These are phyloP conservation scores for Synanthedon vespiformis DNA, from an alignment of 2,888 invertebrate species.

Conservation along the genomic window DNA sequence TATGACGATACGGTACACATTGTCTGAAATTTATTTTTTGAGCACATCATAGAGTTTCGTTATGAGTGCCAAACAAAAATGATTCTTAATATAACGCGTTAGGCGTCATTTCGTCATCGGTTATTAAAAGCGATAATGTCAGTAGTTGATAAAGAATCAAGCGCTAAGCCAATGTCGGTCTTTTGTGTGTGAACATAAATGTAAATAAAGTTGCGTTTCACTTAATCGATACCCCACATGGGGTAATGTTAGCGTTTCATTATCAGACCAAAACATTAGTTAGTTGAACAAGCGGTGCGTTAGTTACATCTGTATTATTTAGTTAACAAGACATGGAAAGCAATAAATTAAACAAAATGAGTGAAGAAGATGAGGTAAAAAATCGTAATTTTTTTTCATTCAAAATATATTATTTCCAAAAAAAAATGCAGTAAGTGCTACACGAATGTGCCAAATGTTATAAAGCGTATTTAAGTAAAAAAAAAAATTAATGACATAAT, in stretches of 20 bases:
- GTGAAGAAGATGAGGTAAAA: constrained; percentile 10
- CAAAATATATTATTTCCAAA: too few species aligned
- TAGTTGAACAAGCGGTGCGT: background rate
- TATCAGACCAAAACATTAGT: background rate
- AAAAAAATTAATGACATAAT: too few species aligned
- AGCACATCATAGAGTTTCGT: background rate
- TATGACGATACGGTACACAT: constrained; percentile 26
- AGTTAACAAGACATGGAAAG: constrained; percentile 9
- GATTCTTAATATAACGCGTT: background rate
- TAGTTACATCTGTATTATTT: constrained; percentile 4
- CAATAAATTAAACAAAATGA: constrained; percentile 4
- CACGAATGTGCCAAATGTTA: too few species aligned
- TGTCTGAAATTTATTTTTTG: constrained; percentile 25
- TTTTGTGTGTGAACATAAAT: constrained; percentile 20
- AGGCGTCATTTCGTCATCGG: background rate
- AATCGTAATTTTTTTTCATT: background rate
- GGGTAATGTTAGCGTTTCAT: constrained; percentile 11
- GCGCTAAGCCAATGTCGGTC: constrained; percentile 20
- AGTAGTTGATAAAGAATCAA: background rate
- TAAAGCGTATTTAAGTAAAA: too few species aligned
- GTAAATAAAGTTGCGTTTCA: constrained; percentile 30
- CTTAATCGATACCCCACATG: constrained; percentile 13
- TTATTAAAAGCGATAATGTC: background rate
- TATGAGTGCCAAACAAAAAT: background rate
- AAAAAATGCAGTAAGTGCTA: too few species aligned